phyloP scores from a whole-genome alignment of 2,113 vertebrate genomes.

The Orcinus orca region DNA sequence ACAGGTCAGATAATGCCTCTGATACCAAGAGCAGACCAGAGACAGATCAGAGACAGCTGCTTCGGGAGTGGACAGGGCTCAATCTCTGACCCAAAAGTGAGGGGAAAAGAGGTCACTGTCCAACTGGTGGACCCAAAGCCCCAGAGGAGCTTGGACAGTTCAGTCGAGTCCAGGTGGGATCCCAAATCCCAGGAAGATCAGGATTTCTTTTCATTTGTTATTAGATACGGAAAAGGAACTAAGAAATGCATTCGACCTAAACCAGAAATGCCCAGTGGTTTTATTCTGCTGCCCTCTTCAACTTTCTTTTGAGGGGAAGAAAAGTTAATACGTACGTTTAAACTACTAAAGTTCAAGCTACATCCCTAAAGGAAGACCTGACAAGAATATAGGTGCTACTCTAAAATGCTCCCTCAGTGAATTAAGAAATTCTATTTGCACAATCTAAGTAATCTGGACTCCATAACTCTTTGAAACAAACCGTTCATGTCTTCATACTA shows the following conservation, averaged over 20 bases:
- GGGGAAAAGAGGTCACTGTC: background rate
- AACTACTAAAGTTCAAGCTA: constrained; percentile 15
- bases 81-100: background rate
- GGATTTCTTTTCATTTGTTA: background rate
- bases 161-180: background rate
- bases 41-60: background rate
- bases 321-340: background rate
- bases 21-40: background rate
- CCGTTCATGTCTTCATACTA: background rate
- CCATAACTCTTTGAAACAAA: background rate
- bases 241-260: background rate
- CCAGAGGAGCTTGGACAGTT: background rate
- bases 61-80: background rate
- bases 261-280: background rate
- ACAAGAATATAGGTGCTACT: background rate
- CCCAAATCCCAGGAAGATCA: background rate
- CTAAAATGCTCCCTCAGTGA: background rate
- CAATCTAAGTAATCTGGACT: background rate
- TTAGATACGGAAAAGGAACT: background rate
- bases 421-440: background rate
- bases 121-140: background rate
- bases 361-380: background rate
- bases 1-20: constrained; percentile 22
- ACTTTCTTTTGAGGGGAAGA: background rate
- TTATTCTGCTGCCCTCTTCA: background rate